Evolutionary conservation across 2,888 invertebrate genomes (phyloP).

Genomic region (Apamea sordens): DNA sequence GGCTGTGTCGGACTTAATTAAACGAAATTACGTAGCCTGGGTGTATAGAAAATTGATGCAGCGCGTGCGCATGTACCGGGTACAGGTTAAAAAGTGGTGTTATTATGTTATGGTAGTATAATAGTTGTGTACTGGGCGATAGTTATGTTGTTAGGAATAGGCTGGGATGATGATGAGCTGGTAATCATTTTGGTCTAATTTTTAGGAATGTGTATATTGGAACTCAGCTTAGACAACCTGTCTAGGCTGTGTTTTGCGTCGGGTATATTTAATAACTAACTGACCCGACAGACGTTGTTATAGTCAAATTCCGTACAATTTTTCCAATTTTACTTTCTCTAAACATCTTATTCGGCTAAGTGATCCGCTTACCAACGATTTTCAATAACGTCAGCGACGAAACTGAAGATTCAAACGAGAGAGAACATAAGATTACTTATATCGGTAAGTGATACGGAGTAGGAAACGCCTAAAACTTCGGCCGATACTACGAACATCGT

Average conservation of each 20-base stretch:
- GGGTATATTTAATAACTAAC: neutral
- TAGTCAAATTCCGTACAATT: neutral
- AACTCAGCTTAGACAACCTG: neutral
- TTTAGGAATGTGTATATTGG: neutral
- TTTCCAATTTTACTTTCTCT: neutral
- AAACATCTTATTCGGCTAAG: neutral
- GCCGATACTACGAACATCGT: neutral
- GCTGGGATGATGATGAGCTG: slow-evolving; percentile 4
- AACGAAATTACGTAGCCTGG: slow-evolving; percentile 73
- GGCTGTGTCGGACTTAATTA: slow-evolving; percentile 80
- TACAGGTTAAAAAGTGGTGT: slow-evolving; percentile 57
- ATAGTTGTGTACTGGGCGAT: slow-evolving; percentile 29
- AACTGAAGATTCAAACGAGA: too few species aligned
- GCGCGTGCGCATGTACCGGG: slow-evolving; percentile 51
- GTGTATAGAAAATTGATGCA: slow-evolving; percentile 66
- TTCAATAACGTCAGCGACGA: too few species aligned
- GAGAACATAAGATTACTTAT: too few species aligned
- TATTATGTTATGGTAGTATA: slow-evolving; percentile 50
- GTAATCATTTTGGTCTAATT: neutral
- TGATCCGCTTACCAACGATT: neutral
- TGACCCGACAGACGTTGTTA: neutral
- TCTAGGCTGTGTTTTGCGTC: neutral
- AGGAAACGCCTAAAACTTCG: neutral
- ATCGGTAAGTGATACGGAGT: neutral
- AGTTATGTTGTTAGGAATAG: slow-evolving; percentile 40